These are phyloP conservation scores for Drosophila siamana DNA, from an alignment of 2,888 invertebrate genomes.

Conservation along the genomic window DNA sequence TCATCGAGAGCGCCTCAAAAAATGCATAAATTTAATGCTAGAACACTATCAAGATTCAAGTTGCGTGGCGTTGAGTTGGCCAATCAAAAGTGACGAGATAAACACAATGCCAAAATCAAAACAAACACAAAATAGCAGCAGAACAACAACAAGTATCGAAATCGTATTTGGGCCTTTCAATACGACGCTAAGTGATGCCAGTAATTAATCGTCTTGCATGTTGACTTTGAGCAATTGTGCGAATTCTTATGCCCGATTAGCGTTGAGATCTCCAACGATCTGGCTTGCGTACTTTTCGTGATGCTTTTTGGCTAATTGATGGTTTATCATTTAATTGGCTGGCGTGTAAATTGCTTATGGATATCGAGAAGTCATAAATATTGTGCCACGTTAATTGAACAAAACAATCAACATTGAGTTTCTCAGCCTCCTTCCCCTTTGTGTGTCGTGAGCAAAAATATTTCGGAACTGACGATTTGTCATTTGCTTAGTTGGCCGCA, in stretches of 20 bases:
- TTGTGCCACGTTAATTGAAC: slow-evolving; percentile 41
- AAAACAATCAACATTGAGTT: slow-evolving; percentile 22
- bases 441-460: slow-evolving; percentile 38
- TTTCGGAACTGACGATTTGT: slow-evolving; percentile 29
- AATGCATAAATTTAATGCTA: slow-evolving; percentile 35
- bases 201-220: slow-evolving; percentile 52
- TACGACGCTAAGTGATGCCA: slow-evolving; percentile 25
- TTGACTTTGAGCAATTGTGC: slow-evolving; percentile 68
- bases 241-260: slow-evolving; percentile 35
- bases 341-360: slow-evolving; percentile 33
- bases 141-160: slow-evolving; percentile 3
- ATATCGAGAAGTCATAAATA: slow-evolving; percentile 43
- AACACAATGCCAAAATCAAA: slow-evolving; percentile 36
- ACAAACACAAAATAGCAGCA: slow-evolving; percentile 15
- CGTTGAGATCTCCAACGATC: slow-evolving; percentile 3
- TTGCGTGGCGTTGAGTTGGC: slow-evolving; percentile 34
- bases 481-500: slow-evolving; percentile 22
- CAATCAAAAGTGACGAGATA: slow-evolving; percentile 38
- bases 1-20: slow-evolving; percentile 23
- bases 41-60: slow-evolving; percentile 33
- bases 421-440: neutral
- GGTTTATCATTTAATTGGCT: slow-evolving; percentile 53
- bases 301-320: slow-evolving; percentile 25
- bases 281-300: neutral
- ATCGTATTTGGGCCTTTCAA: slow-evolving; percentile 28